phyloP scores from a whole-genome alignment of 2,888 invertebrate genomes.

The Drosophila niveifrons region DNA sequence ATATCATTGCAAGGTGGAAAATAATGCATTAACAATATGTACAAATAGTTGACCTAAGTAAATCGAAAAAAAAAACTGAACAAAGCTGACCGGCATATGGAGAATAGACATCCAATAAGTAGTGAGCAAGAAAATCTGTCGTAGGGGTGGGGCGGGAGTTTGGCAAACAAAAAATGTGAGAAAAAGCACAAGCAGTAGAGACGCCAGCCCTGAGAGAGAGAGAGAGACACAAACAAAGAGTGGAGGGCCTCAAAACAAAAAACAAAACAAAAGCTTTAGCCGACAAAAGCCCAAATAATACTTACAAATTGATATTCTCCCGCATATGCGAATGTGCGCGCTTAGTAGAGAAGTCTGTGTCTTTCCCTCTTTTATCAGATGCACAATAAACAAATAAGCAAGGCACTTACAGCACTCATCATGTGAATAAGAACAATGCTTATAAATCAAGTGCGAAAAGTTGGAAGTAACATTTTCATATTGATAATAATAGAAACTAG shows the following conservation, averaged over 20 bases:
- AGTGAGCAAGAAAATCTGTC: no score
- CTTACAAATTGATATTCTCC: constrained; percentile 8
- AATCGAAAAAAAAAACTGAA: constrained; percentile 10
- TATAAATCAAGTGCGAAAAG: no score
- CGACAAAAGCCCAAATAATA: constrained; percentile 9
- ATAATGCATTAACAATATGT: constrained; percentile 31
- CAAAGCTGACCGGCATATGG: constrained; percentile 1
- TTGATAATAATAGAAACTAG: no score
- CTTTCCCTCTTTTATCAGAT: constrained; percentile 43
- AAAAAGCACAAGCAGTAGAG: constrained; percentile 34
- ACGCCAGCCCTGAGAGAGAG: constrained; percentile 2
- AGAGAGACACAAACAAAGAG: neutral
- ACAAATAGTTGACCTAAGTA: constrained; percentile 11
- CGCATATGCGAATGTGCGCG: constrained; percentile 6
- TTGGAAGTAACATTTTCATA: no score
- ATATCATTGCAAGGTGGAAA: constrained; percentile 39
- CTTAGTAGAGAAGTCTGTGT: constrained; percentile 16
- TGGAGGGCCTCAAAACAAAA: neutral
- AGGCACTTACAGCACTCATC: constrained; percentile 26
- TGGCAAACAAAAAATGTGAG: constrained; percentile 16
- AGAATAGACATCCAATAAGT: neutral
- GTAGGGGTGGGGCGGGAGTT: neutral
- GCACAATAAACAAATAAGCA: constrained; percentile 37
- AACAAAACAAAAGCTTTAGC: constrained; percentile 20
- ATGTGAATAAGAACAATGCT: constrained; percentile 4